Evolutionary conservation across 2,888 invertebrate genomes (phyloP), one percentile per base, ranked within the genome.

Genomic region (Dolomedes plantarius): DNA sequence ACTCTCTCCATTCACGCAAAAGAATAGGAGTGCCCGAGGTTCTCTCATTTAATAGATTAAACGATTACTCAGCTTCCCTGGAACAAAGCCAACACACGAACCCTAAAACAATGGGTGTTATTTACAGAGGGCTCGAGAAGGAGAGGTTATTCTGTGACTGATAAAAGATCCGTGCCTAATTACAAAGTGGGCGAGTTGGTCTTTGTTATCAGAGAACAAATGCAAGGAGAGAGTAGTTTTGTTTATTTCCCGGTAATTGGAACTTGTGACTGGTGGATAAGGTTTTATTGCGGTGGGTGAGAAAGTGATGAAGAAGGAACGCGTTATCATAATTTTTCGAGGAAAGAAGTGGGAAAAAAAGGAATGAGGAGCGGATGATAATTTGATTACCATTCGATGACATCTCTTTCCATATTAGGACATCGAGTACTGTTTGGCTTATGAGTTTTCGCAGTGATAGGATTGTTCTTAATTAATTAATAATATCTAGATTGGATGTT

Each of bases 71-170:
- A 77, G 64, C 29, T 32, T 36, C 36, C 23, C 29, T 82, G 83
- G 76, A 83, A 72, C 83, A 83, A 83, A 72, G 76, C 83, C 76
- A 83, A 82, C 56, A 72, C 50, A 77, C 65, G 72, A 72, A 32
- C 41, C 83, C 76, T 83, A 83, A 83, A 77, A 77, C 83, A 83
- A 83, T 77, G 76, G 76, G 76, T 83, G 83, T 83, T 83, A 83
- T 83, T 83, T 83, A 83, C 76, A 76, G 76, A 76, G 83, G 83
- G 32, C 76, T 83, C 72, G 31, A 56, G 39, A 13, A 36, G 32
- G 64, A 75, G 69, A 68, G 69, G 69, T 65, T 64, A 29, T 56
- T 39, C 67, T 80, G 79, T 67, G 79, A 80, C 79, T 72, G 81
- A 81, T 81, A 81, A 74, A 74, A 67, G 68, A n/a, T 71, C 71